Base-by-base conservation (phyloP, 2,888 invertebrate genomes). In the Drosophila rellima region DNA sequence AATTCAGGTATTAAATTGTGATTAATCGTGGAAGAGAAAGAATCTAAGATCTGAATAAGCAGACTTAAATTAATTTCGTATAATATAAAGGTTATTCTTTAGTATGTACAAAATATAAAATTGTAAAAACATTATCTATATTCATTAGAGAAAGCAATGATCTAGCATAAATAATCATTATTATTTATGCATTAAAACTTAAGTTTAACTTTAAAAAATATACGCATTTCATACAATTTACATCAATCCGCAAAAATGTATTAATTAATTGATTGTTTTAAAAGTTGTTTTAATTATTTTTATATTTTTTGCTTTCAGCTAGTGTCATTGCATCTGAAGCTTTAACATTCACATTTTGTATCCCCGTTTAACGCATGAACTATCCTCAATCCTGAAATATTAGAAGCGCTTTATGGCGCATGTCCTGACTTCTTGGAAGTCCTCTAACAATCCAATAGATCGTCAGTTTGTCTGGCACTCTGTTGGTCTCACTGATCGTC, bases 351-450 rank as follows among this genome's bases (percentile, higher is more conserved):
- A 54, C 40, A 61, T 31, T 37, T 29, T 64, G 48, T 29, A 18
- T n/a, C 10, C 13, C n/a, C 54, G 37, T 33, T 47, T 52, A 20
- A 50, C 77, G 72, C 77, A 29, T 47, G 42, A 35, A 10, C 18
- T 35, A 20, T 13, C 26, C 11, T 31, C 51, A 23, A 37, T 51
- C 52, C 15, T 47, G 67, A 59, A 59, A 74, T 51, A 55, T 63
- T 80, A 63, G 77, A 51, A 44, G 80, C 56, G 40, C 40, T 60
- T 67, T 74, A 73, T 73, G 67, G 57, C 67, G 52, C 74, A 73
- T 66, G 63, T 59, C 18, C 48, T 7, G 23, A 54, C 47, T 75
- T 78, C 74, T 78, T 56, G 74, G 79, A 75, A 78, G 48, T 13
- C 31, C 15, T 29, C 78, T 56, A 54, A 64, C 40, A 35, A 26